Evolutionary conservation across 2,113 vertebrate species (phyloP), one percentile per base, ranked within the genome.

Genomic region (Thinocorus orbignyianus): DNA sequence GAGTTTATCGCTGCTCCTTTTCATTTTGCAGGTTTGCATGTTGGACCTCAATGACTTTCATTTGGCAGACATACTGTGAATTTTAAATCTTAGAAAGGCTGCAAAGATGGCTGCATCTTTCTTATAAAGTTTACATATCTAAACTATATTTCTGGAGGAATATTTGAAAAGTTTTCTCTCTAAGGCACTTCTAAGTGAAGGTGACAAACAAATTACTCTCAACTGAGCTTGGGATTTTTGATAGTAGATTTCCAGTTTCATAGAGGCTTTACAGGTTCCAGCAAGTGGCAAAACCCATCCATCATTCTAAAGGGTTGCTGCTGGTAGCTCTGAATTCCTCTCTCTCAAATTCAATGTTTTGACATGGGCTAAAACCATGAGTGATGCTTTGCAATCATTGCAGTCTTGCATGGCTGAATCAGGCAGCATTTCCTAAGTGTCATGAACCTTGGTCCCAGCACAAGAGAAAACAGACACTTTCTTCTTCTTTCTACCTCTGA

Each of bases 181-280:
- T 58, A 76, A 22, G 49, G 52, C 35, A 44, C n/a, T 87, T 79
- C 52, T 39, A 91, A 69, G n/a, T 44, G 55, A 88, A 51, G 42
- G 12, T 58, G 69, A 83, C 48, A 88, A 94, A 91, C 54, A 86
- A 91, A 87, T 88, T 69, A 25, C 41, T 88, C 24, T 87, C 72
- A 86, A 6, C 2, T 61, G 54, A 81, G 26, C 73, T 48, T 91
- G 52, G 44, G 76, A 86, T 52, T 76, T 92, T 92, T 74, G 11
- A 79, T 65, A 80, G 30, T 20, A 92, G 69, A 72, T 79, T 92
- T 91, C 42, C 78, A 68, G 46, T 94, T 92, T 91, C 52, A 84
- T 2, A 82, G 37, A 91, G 64, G 41, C 16, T 92, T 64, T 23
- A 74, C 39, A 84, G 37, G 61, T 70, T 35, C 62, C 68, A 84